phyloP scores from a whole-genome alignment of 30 jellyfish, hydroid and myxozoan genomes.

The Aurelia coerulea region DNA sequence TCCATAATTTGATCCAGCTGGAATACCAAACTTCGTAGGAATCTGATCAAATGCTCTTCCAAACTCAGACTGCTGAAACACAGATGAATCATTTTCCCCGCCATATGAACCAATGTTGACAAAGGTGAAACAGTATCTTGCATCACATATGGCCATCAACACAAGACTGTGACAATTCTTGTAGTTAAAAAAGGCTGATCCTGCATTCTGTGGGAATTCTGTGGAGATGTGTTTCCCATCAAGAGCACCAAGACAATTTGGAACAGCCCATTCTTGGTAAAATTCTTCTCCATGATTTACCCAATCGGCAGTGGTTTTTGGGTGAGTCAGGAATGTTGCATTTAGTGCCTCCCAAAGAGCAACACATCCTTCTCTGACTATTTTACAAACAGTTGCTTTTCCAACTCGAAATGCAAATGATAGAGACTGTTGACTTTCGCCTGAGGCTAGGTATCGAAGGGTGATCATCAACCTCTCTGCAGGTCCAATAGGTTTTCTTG shows the following conservation, averaged over 20 bases:
- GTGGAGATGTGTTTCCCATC: slow-evolving; percentile 59
- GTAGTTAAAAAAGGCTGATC: slow-evolving; percentile 46
- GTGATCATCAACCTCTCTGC: slow-evolving; percentile 40
- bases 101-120: slow-evolving; percentile 47
- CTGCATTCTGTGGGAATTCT: slow-evolving; percentile 43
- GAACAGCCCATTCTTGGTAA: slow-evolving; percentile 36
- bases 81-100: slow-evolving; percentile 35
- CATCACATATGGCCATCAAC: slow-evolving; percentile 60
- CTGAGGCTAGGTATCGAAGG: slow-evolving; percentile 49
- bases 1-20: too few relatives aligned
- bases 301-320: slow-evolving; percentile 54
- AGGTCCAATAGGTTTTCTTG: slow-evolving; percentile 28
- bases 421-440: slow-evolving; percentile 35
- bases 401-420: slow-evolving; percentile 29
- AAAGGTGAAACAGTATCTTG: slow-evolving; percentile 34
- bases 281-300: slow-evolving; percentile 20
- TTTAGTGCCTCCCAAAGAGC: slow-evolving; percentile 7
- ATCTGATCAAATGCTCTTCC: slow-evolving; percentile 39
- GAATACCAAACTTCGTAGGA: too few relatives aligned
- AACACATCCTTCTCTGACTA: slow-evolving; percentile 5
- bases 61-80: slow-evolving; percentile 13
- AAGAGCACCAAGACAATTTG: slow-evolving; percentile 49
- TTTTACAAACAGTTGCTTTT: slow-evolving; percentile 22
- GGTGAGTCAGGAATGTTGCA: slow-evolving; percentile 21
- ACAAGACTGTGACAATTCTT: slow-evolving; percentile 39